A percentile compares a stretch with the other conserved stretches of the same genome.
phyloP scores from a whole-genome alignment of 2,113 vertebrate species.

The Forbesichthys agassizii region DNA sequence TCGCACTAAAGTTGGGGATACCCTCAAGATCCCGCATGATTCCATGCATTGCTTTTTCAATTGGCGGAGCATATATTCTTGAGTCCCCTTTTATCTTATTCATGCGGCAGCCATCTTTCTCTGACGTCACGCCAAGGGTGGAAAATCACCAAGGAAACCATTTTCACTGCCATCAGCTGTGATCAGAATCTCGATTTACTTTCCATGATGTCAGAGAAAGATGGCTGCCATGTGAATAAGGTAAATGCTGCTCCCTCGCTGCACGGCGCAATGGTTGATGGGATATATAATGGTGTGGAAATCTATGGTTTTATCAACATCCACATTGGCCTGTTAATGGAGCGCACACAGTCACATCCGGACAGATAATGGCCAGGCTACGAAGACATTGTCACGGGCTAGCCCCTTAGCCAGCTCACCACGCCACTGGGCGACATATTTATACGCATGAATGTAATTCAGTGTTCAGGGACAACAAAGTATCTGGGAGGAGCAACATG shows the following conservation, averaged over 20 bases:
- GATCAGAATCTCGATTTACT: too few species aligned
- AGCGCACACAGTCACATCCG: neutral
- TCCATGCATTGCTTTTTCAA: neutral
- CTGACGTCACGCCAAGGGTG: too few species aligned
- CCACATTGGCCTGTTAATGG: slow-evolving; percentile 4
- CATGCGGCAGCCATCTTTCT: too few species aligned
- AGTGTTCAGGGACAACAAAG: neutral
- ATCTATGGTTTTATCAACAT: slow-evolving; percentile 9
- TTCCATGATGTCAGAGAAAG: too few species aligned
- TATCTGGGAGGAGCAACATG: neutral
- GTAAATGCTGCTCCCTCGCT: neutral
- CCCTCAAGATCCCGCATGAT: neutral
- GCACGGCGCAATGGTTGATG: neutral
- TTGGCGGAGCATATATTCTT: neutral
- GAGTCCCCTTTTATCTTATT: too few species aligned
- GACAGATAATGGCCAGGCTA: neutral
- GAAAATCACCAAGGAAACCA: too few species aligned
- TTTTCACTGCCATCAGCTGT: too few species aligned
- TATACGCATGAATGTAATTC: neutral
- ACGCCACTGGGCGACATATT: neutral
- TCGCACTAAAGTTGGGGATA: neutral
- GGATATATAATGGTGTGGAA: slow-evolving; percentile 10
- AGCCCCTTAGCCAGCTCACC: slow-evolving; percentile 1
- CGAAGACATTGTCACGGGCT: neutral
- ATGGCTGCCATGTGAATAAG: too few species aligned